These are phyloP conservation scores for Penaeus vannamei DNA, from an alignment of 1,140 invertebrate genomes.

Conservation along the genomic window DNA sequence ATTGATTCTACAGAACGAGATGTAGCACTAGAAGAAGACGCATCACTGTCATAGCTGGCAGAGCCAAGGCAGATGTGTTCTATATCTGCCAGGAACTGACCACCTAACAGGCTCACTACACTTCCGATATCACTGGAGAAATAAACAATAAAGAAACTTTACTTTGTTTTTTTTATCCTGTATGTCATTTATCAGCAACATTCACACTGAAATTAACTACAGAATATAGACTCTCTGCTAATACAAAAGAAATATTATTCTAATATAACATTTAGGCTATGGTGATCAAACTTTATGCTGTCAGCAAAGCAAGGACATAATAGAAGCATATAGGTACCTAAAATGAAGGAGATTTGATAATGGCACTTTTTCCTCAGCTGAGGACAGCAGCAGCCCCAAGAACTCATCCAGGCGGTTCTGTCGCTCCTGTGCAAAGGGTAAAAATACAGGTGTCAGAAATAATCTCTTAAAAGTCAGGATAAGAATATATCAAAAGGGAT, in stretches of 20 bases:
- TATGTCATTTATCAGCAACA: too few species aligned
- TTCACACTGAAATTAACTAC: too few species aligned
- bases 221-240: background rate
- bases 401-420: constrained; percentile 49
- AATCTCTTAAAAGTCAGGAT: background rate
- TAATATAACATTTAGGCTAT: background rate
- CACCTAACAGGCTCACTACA: constrained; percentile 55
- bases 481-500: too few species aligned
- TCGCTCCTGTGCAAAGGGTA: constrained; percentile 37
- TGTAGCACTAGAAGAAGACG: constrained; percentile 53
- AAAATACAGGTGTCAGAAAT: background rate
- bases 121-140: constrained; percentile 52
- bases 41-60: constrained; percentile 59
- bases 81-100: constrained; percentile 58
- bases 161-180: too few species aligned
- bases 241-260: background rate
- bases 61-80: constrained; percentile 60
- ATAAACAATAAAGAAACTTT: background rate
- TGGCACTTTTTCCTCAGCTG: constrained; percentile 33
- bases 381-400: constrained; percentile 43
- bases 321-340: constrained; percentile 2
- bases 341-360: constrained; percentile 57
- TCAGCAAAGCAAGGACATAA: background rate
- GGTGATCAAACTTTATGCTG: background rate
- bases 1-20: constrained; percentile 50